Base-by-base conservation (phyloP, 2,113 vertebrate genomes). In the Rhea pennata region DNA sequence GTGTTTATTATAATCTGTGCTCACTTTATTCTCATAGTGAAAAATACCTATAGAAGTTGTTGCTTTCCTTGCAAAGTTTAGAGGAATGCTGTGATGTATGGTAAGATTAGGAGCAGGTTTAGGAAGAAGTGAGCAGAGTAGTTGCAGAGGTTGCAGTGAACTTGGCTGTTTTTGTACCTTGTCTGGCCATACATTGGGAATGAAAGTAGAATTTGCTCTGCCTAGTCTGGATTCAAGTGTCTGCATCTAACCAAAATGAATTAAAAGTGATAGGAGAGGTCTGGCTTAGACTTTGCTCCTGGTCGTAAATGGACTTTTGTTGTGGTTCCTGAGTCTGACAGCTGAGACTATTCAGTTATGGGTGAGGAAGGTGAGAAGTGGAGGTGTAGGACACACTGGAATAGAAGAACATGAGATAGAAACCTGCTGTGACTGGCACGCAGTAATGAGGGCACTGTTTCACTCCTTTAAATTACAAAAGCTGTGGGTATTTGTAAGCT, bases 381-480 rank as follows among this genome's bases (percentile, higher is more conserved):
- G 23, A 61, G 59, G 56, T 20, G 14, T 27, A 54, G 51, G 62
- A 36, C 27, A 19, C 1, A 46, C 16, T 69, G 50, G 11, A 77
- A 36, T 0, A 0, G 73, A 36, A 66, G 62, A 46, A 36, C 23
- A 56, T 66, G 46, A 54, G 51, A 12, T 46, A 27, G 51, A 51
- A 62, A 48, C 51, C 15, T 9, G 53, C 48, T 0, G 1, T 59
- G 33, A 69, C 24, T 74, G 33, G 22, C 0, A 1, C 23, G 39
- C 0, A 1, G 0, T 58, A 36, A 53, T 27, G 59, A 50, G 46
- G 26, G 5, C 1, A 5, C n/a, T 56, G 36, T 13, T 74, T 21
- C 13, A 71, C 19, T 67, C 36, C 44, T 36, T 11, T 33, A 13
- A 61, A 40, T 33, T 23, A 16, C 46, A 33, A 59, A 51, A 22